Conservation (phyloP, 1,140 invertebrate species). For the Choristoneura fumiferana region DNA sequence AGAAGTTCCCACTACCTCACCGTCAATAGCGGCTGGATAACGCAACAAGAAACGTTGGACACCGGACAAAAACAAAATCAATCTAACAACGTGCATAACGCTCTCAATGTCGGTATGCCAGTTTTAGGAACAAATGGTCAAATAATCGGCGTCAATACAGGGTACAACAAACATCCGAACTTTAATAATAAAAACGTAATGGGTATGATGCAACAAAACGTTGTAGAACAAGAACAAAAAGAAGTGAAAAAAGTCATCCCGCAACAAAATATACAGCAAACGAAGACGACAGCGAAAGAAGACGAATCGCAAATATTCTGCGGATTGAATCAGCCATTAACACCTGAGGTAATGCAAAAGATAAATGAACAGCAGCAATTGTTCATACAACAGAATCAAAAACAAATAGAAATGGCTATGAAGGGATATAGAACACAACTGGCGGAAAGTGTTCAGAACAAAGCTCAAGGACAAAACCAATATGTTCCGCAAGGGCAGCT, state of each 20-base stretch:
- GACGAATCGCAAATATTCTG: constrained; percentile 69
- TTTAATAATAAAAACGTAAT: constrained; percentile 57
- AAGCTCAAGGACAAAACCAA: constrained; percentile 50
- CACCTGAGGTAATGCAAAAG: constrained; percentile 79
- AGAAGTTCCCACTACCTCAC: constrained; percentile 69
- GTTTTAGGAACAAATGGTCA: constrained; percentile 79
- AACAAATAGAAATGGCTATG: constrained; percentile 76
- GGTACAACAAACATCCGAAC: constrained; percentile 52
- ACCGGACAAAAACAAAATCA: constrained; percentile 41
- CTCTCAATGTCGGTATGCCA: constrained; percentile 60
- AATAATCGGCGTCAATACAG: constrained; percentile 79
- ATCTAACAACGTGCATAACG: constrained; percentile 31
- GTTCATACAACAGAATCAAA: constrained; percentile 78
- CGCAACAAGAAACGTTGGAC: constrained; percentile 56
- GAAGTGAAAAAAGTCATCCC: constrained; percentile 55
- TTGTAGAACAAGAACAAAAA: constrained; percentile 47
- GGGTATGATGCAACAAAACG: constrained; percentile 35
- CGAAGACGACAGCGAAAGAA: constrained; percentile 43
- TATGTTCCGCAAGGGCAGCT: constrained; percentile 68
- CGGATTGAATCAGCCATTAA: constrained; percentile 69
- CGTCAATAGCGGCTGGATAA: constrained; percentile 70
- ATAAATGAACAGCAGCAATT: constrained; percentile 81
- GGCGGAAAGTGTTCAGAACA: constrained; percentile 55
- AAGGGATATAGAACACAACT: constrained; percentile 75
- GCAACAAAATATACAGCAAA: constrained; percentile 27